Percentiles rank a stretch among this genome's conserved stretches.
These are phyloP conservation scores for Mesorhabditis spiculigera DNA, from an alignment of 2,888 invertebrate species.

Conservation along the genomic window DNA sequence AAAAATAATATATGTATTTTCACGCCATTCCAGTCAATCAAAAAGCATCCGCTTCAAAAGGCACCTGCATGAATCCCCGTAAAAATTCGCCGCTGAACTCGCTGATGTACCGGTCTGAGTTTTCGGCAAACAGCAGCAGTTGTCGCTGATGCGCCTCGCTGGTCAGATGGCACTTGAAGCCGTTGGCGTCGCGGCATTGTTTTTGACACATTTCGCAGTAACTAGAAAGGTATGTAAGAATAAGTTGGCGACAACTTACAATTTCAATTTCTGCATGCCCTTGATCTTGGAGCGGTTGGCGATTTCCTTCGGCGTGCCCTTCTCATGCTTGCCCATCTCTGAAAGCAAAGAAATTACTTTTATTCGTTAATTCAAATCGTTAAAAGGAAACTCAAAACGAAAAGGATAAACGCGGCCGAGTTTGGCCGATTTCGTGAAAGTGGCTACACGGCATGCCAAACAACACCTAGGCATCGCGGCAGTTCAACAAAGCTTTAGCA, in stretches of 20 bases:
- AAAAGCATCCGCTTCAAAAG: conserved; percentile 2
- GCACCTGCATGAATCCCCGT: conserved; percentile 45
- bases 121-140: conserved; percentile 88
- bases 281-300: conserved; percentile 98
- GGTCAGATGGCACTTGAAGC: conserved; percentile 96
- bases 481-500: too few relatives aligned
- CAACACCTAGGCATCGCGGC: too few relatives aligned
- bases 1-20: conserved; percentile 12
- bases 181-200: conserved; percentile 95
- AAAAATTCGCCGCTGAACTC: conserved; percentile 73
- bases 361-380: neutral
- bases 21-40: neutral
- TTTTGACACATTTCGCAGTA: conserved; percentile 98
- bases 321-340: conserved; percentile 54
- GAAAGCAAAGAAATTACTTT: conserved; percentile 3
- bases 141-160: conserved; percentile 97
- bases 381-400: neutral
- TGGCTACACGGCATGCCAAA: too few relatives aligned
- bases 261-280: conserved; percentile 91
- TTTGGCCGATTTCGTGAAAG: neutral
- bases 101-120: conserved; percentile 83
- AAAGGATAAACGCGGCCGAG: too few relatives aligned
- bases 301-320: conserved; percentile 84
- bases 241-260: conserved; percentile 67
- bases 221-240: conserved; percentile 23